Evolutionary conservation across 2,888 invertebrate species (phyloP).

Genomic region (Campoletis raptor): DNA sequence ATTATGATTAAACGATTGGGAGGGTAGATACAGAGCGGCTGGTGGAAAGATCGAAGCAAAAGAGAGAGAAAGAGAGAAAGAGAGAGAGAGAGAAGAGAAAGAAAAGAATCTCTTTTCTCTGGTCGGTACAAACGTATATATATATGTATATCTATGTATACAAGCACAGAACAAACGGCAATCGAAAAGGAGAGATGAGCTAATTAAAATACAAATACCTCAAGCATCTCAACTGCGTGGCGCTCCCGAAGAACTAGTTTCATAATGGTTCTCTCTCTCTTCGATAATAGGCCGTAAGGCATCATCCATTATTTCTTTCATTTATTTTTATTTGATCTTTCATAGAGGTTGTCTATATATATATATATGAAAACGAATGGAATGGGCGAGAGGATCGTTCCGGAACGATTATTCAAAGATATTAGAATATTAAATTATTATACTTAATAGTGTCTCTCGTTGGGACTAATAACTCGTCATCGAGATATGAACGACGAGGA

Average conservation of each 20-base stretch:
- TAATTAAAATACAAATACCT: constrained; percentile 84
- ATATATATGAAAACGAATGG: constrained; percentile 32
- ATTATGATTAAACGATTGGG: constrained; percentile 84
- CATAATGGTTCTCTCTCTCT: constrained; percentile 60
- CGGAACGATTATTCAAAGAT: constrained; percentile 45
- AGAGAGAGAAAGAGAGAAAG: constrained; percentile 58
- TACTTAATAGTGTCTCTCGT: constrained; percentile 42
- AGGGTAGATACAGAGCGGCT: constrained; percentile 72
- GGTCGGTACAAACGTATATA: constrained; percentile 2
- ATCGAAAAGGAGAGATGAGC: constrained; percentile 80
- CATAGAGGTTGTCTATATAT: constrained; percentile 14
- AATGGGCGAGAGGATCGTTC: constrained; percentile 31
- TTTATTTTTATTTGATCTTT: constrained; percentile 40
- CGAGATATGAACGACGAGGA: constrained; percentile 19
- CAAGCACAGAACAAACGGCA: constrained; percentile 77
- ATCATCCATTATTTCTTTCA: constrained; percentile 52
- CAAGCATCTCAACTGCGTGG: constrained; percentile 61
- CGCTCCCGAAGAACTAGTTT: constrained; percentile 70
- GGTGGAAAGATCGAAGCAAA: constrained; percentile 65
- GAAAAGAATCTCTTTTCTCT: constrained; percentile 56
- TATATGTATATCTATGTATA: constrained; percentile 24
- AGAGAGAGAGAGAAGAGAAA: constrained; percentile 33
- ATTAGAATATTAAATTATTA: constrained; percentile 64
- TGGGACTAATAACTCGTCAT: constrained; percentile 55
- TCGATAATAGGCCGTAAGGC: constrained; percentile 53